Evolutionary conservation across 64 coral and sea anemone species (phyloP).

Genomic region (Montipora capricornis): DNA sequence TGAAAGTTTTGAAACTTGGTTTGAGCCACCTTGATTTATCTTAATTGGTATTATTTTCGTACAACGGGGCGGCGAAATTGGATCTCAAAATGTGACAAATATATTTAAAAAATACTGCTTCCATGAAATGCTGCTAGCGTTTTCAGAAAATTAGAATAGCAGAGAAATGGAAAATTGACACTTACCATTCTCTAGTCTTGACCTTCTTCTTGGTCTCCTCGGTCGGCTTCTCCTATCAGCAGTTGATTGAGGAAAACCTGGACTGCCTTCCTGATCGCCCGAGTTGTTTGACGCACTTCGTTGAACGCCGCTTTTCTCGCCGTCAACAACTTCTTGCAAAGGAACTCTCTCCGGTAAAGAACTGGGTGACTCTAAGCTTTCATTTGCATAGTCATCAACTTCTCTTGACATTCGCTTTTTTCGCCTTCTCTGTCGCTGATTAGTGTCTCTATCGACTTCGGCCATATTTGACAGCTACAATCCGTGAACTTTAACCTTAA

Average conservation of each 20-base stretch:
- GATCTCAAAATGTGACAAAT: too few relatives aligned
- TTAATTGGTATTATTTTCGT: too few relatives aligned
- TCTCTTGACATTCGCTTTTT: slow-evolving; percentile 90
- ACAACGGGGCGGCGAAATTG: too few relatives aligned
- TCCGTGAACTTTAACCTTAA: neutral
- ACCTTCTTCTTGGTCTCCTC: slow-evolving; percentile 81
- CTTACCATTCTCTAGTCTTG: slow-evolving; percentile 90
- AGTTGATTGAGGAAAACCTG: slow-evolving; percentile 58
- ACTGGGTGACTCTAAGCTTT: slow-evolving; percentile 75
- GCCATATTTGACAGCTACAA: slow-evolving; percentile 20
- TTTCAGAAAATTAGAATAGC: too few relatives aligned
- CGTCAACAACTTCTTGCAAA: slow-evolving; percentile 79
- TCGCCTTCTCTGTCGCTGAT: slow-evolving; percentile 69
- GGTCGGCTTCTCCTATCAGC: slow-evolving; percentile 50
- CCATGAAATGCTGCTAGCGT: too few relatives aligned
- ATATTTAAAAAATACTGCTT: too few relatives aligned
- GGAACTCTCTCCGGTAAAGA: slow-evolving; percentile 74
- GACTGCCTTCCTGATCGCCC: slow-evolving; percentile 74
- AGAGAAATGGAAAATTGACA: neutral
- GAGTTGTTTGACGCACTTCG: slow-evolving; percentile 78
- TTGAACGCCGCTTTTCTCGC: slow-evolving; percentile 63
- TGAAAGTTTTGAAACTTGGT: too few relatives aligned
- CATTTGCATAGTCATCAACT: slow-evolving; percentile 77
- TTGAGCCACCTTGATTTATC: too few relatives aligned
- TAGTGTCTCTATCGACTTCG: slow-evolving; percentile 43